These are phyloP conservation scores for Hippocampus barbouri DNA, from an alignment of 2,113 vertebrate species.

Conservation along the genomic window DNA sequence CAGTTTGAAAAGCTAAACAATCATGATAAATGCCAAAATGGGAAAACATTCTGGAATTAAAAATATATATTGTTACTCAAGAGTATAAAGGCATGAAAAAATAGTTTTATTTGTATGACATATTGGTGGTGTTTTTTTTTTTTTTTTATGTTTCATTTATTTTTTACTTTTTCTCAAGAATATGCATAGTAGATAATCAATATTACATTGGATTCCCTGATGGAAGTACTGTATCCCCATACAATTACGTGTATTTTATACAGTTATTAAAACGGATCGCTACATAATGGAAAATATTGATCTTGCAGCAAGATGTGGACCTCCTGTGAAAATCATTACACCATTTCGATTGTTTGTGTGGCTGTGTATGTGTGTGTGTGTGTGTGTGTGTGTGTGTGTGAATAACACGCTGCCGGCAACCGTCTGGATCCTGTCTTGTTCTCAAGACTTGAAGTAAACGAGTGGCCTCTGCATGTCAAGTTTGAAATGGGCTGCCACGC, in stretches of 20 bases:
- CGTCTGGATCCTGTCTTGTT: conserved; percentile 55
- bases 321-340: not conserved
- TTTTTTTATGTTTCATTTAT: not conserved
- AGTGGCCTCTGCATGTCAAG: conserved; percentile 59
- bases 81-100: not conserved
- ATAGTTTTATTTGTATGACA: not conserved
- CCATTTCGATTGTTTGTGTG: not conserved
- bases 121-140: not conserved
- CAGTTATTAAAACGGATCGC: not conserved
- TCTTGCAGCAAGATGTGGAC: not conserved
- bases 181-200: conserved; percentile 19
- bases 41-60: too few species aligned
- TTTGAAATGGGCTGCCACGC: conserved; percentile 48
- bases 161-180: not conserved
- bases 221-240: conserved; percentile 2
- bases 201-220: not conserved
- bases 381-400: conserved; percentile 24
- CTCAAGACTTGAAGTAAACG: conserved; percentile 64
- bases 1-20: too few species aligned
- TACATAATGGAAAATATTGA: not conserved
- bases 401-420: conserved; percentile 49
- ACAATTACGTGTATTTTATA: not conserved
- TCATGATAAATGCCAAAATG: too few species aligned
- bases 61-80: too few species aligned
- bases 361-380: conserved; percentile 18